Evolutionary conservation across 2,888 invertebrate genomes (phyloP), one percentile per base, ranked within the genome.

Genomic region (Cabera pusaria): DNA sequence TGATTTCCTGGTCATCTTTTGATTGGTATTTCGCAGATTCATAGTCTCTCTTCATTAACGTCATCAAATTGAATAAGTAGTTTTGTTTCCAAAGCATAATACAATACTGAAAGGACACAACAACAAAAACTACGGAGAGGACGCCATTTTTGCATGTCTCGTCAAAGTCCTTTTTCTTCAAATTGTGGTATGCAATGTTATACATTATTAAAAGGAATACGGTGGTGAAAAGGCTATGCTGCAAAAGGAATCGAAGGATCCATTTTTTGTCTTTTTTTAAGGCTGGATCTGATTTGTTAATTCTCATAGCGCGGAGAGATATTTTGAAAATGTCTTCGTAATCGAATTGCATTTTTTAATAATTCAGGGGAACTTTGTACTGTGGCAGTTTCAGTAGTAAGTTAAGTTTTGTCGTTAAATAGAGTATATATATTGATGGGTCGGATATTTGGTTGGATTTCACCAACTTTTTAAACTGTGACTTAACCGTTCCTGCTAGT

Each of bases 1-100:
- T 35, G 0, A 73, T 32, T 0, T 44, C 17, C 23, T 52, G 52
- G 23, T 75, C 72, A 0, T 53, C 29, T 1, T 18, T 2, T 0
- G 54, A 6, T 3, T 64, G 40, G 0, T 34, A 6, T 10, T 46
- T 34, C 0, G 56, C 48, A 0, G 11, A 17, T 5, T 42, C 35
- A 25, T 58, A 79, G 43, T 78, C 75, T 2, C 27, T 33, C n/a
- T 69, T 61, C 1, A 77, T 48, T 2, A 40, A 27, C 1, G 45
- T 36, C 0, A 77, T 64, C 2, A 79, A 20, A 0, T 42, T 40
- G 1, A 28, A 20, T 0, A 74, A 11, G 2, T 24, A 0, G 0
- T 52, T 33, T 21, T 59, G 64, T 29, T 71, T 53, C 14, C 31
- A 40, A 1, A 66, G 3, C 18, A 72, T 35, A 1, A 69, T 32